A percentile compares a stretch with the other conserved stretches of the same genome.
These are phyloP conservation scores for Ceyx erithaca DNA, from an alignment of 2,797 vertebrate genomes.

Conservation along the genomic window DNA sequence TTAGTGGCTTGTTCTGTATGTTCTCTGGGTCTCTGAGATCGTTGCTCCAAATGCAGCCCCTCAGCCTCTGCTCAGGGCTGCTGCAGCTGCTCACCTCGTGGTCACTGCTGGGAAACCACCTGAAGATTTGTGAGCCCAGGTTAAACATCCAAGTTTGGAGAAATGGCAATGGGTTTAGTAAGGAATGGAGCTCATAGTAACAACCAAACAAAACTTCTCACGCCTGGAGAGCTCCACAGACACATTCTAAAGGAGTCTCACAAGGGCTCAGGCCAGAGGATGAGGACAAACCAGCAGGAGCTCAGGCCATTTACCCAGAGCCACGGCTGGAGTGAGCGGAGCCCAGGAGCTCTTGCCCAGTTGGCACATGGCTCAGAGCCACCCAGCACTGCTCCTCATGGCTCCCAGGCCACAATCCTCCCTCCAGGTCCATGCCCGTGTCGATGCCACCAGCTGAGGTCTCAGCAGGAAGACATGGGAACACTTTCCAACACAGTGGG, in stretches of 20 bases:
- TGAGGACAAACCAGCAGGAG: neutral
- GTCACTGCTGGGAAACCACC: neutral
- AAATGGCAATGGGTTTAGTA: neutral
- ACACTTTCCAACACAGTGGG: neutral
- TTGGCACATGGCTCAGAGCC: neutral
- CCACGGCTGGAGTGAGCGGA: neutral
- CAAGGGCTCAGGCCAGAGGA: neutral
- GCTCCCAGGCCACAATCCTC: neutral
- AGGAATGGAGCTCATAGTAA: neutral
- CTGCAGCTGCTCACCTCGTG: neutral
- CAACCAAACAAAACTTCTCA: neutral
- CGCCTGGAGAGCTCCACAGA: neutral
- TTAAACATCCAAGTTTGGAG: neutral
- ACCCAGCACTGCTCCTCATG: fast-evolving
- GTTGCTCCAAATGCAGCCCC: neutral
- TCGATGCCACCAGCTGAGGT: neutral
- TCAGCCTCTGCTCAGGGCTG: neutral
- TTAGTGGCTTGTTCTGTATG: neutral
- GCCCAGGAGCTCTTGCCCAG: neutral
- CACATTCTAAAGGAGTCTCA: neutral
- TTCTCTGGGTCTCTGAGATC: neutral
- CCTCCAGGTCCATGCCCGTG: neutral
- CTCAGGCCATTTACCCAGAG: neutral
- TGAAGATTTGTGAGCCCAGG: neutral
- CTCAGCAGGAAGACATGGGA: neutral